phyloP scores from a whole-genome alignment of 2,888 invertebrate genomes.

The Carterocephalus palaemon region DNA sequence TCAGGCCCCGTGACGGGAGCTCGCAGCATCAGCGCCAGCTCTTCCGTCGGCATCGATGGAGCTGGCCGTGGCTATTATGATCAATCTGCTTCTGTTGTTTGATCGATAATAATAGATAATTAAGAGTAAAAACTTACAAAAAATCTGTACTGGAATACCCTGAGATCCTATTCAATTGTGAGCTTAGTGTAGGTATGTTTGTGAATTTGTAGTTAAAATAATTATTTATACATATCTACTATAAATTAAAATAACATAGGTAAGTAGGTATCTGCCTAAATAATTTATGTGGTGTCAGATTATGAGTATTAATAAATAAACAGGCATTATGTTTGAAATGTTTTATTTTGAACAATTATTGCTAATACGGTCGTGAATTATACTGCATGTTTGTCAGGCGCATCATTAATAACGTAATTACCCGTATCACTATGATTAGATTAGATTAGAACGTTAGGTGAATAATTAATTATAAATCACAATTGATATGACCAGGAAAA shows the following conservation, averaged over 20 bases:
- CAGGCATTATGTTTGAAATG: no score
- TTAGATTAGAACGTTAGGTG: slow-evolving; percentile 12
- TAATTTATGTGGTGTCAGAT: no score
- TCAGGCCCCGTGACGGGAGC: slow-evolving; percentile 38
- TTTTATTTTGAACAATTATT: no score
- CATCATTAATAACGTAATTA: slow-evolving; percentile 4
- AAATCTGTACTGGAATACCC: no score
- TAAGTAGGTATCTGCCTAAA: no score
- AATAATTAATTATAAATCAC: slow-evolving; percentile 1
- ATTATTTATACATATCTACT: no score
- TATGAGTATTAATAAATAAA: no score
- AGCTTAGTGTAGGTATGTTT: no score
- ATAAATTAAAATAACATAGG: no score
- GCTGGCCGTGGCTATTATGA: slow-evolving; percentile 53
- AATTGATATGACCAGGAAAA: slow-evolving; percentile 9
- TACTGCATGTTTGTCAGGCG: not conserved
- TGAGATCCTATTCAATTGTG: no score
- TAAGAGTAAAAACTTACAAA: not conserved
- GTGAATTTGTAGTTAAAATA: no score
- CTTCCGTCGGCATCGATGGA: slow-evolving; percentile 48
- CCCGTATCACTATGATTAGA: slow-evolving; percentile 15
- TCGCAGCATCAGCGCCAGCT: slow-evolving; percentile 45
- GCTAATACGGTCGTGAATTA: slow-evolving; percentile 5
- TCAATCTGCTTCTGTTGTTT: slow-evolving; percentile 42
- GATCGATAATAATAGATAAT: not conserved